Conservation (phyloP, 2,888 invertebrate genomes). For the Sicus ferrugineus region DNA sequence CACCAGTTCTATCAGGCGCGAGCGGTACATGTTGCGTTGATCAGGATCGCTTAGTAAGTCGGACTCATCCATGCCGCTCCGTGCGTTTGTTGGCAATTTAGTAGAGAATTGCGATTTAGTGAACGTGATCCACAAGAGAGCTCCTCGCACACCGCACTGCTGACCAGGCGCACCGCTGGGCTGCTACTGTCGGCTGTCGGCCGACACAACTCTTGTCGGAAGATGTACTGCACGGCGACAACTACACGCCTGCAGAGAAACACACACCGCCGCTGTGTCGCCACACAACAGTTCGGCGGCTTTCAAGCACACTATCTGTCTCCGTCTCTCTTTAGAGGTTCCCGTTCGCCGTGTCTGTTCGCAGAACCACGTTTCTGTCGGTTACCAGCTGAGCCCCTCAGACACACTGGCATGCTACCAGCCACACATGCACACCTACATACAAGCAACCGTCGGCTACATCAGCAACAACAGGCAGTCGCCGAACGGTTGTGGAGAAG, state of each 20-base stretch:
- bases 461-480: neutral
- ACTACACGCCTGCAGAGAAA: neutral
- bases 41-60: neutral
- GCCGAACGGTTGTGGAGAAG: neutral
- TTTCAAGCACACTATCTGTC: neutral
- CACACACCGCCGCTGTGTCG: neutral
- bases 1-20: conserved; percentile 39
- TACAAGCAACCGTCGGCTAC: neutral
- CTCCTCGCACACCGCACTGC: neutral
- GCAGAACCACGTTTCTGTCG: too few relatives aligned
- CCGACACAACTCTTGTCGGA: conserved; percentile 26
- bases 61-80: neutral
- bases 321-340: neutral
- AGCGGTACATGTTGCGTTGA: conserved; percentile 39
- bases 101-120: neutral
- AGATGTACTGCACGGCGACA: conserved; percentile 10
- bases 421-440: neutral
- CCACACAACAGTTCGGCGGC: neutral
- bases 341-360: conserved; percentile 8
- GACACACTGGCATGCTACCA: too few relatives aligned
- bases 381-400: neutral
- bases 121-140: neutral
- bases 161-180: neutral
- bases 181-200: conserved; percentile 22
- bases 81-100: neutral